Evolutionary conservation across 2,113 vertebrate genomes (phyloP).

Genomic region (Melanerpes aurifrons): DNA sequence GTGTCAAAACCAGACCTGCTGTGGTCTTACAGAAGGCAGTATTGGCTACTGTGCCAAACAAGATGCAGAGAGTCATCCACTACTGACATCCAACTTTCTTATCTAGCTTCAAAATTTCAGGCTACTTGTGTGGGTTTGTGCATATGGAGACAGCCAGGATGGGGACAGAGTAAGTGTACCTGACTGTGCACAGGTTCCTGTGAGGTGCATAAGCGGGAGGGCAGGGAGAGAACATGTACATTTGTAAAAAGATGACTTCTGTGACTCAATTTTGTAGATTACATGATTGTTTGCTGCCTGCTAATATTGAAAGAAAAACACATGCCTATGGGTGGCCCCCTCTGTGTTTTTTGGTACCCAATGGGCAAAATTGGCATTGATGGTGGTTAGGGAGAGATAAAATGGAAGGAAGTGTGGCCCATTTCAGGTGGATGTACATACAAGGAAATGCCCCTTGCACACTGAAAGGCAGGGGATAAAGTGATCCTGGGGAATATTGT

Average conservation of each 20-base stretch:
- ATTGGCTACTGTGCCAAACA: background rate
- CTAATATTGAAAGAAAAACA: constrained; percentile 1
- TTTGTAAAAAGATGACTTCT: background rate
- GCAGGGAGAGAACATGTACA: background rate
- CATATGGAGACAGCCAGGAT: background rate
- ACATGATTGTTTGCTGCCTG: background rate
- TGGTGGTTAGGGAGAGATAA: background rate
- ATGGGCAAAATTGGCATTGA: background rate
- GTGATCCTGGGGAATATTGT: background rate
- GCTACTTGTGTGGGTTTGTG: background rate
- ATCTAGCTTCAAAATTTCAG: background rate
- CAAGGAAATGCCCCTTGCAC: background rate
- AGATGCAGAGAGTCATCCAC: background rate
- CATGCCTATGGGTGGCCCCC: background rate
- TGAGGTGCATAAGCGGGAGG: background rate
- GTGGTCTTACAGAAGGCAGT: background rate
- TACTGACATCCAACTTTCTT: background rate
- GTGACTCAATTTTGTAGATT: background rate
- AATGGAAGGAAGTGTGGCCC: background rate
- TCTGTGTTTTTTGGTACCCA: background rate
- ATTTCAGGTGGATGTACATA: background rate
- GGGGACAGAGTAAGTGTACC: background rate
- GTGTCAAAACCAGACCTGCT: background rate
- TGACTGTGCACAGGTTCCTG: background rate
- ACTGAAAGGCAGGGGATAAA: background rate